Percentiles rank a stretch among this genome's conserved stretches.
Conservation (phyloP, 2,113 vertebrate genomes). For the Phocoena phocoena region DNA sequence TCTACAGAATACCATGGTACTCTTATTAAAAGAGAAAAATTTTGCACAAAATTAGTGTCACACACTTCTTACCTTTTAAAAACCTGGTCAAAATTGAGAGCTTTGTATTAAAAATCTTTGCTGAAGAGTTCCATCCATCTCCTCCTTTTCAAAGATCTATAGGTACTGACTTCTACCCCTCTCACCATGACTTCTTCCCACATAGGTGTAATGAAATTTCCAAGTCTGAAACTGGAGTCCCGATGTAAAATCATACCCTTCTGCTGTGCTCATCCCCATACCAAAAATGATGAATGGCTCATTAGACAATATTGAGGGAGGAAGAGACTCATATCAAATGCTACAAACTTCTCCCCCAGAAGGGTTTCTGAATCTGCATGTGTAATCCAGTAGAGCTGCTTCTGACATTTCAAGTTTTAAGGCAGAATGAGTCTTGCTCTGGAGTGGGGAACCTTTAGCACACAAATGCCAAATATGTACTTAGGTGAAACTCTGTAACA, state of each 20-base stretch:
- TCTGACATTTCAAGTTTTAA: slow-evolving; percentile 36
- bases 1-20: not conserved
- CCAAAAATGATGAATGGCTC: slow-evolving; percentile 18
- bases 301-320: not conserved
- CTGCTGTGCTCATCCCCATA: not conserved
- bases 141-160: not conserved
- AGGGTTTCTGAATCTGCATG: slow-evolving; percentile 26
- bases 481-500: not conserved
- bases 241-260: not conserved
- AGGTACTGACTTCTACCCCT: not conserved
- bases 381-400: not conserved
- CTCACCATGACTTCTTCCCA: slow-evolving; percentile 5
- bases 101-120: not conserved
- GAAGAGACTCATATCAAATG: not conserved
- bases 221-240: not conserved
- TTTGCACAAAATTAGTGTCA: not conserved
- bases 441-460: not conserved
- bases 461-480: not conserved
- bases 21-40: not conserved
- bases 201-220: not conserved
- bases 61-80: not conserved
- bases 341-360: not conserved
- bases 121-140: not conserved
- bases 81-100: not conserved
- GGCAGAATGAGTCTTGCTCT: not conserved